Conservation (phyloP, 2,113 vertebrate genomes). For the Myotis yumanensis region DNA sequence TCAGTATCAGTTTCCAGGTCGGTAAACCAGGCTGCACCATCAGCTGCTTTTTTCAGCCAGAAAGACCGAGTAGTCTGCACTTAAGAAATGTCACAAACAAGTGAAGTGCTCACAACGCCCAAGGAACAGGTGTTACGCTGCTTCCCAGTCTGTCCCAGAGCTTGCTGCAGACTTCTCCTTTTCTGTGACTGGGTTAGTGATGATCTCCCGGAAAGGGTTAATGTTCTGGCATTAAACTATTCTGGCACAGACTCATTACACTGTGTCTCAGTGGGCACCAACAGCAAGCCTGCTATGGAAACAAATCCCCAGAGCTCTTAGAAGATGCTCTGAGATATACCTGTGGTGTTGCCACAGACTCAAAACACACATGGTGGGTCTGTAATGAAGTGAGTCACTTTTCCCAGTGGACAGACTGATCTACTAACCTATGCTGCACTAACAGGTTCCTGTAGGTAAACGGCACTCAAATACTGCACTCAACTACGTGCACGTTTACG, state of each 20-base stretch:
- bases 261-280: slow-evolving; percentile 37
- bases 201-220: slow-evolving; percentile 18
- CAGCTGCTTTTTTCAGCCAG: background rate
- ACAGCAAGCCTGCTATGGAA: slow-evolving; percentile 56
- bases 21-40: background rate
- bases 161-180: background rate
- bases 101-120: background rate
- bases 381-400: slow-evolving; percentile 1
- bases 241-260: background rate
- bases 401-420: background rate
- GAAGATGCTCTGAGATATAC: slow-evolving; percentile 9
- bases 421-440: background rate
- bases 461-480: background rate
- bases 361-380: slow-evolving; percentile 14
- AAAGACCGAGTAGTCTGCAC: background rate
- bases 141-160: background rate
- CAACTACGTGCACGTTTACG: background rate
- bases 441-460: background rate
- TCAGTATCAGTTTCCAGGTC: background rate
- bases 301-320: slow-evolving; percentile 33
- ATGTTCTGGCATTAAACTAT: background rate
- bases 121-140: background rate
- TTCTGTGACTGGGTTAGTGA: background rate
- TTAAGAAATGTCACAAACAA: background rate
- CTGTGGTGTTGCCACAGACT: background rate